Base-by-base conservation (phyloP, 2,797 vertebrate species). In the Agapornis canus region DNA sequence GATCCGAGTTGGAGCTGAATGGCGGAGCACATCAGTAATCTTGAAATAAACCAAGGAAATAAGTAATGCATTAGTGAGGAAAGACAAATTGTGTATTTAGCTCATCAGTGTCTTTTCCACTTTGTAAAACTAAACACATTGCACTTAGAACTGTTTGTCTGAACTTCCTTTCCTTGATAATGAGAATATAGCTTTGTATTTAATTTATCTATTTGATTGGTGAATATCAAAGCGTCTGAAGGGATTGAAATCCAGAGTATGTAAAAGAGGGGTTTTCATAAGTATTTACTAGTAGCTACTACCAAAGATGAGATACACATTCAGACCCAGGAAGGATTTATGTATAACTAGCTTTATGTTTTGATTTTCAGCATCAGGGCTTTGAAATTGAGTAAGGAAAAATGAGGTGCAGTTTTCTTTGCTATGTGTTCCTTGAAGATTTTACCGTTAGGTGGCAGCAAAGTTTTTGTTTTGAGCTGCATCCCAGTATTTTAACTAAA, bases 11-110 rank as follows among this genome's bases (percentile, higher is more conserved):
- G 99, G 99, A 79, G 98, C 96, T 70, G 98, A 97, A 32, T 93
- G 97, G 76, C 92, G 98, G 94, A 98, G 98, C 60, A 97, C 97
- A 92, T 99, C 98, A 60, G 98, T 97, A 81, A 99, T 98, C 99
- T 99, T 97, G 90, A 91, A 90, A 94, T 68, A 97, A 96, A 96
- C n/a, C 68, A 6, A 94, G 79, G 86, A 92, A 94, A 89, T 6
- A 88, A 77, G 21, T 92, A 43, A 25, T 10, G 9, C 37, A 2
- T 77, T 76, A 79, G 61, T 52, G 32, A 56, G 31, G 26, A 68
- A 54, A 70, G 47, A 22, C 0, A 3, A 27, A 29, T 1, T 4
- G 37, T 45, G 4, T 8, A 22, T 61, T 68, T 66, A 56, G 8
- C 35, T 91, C 3, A 2, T 66, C 60, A 29, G 21, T 39, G 19